phyloP scores from a whole-genome alignment of 2,113 vertebrate genomes.

The Pedionomus torquatus region DNA sequence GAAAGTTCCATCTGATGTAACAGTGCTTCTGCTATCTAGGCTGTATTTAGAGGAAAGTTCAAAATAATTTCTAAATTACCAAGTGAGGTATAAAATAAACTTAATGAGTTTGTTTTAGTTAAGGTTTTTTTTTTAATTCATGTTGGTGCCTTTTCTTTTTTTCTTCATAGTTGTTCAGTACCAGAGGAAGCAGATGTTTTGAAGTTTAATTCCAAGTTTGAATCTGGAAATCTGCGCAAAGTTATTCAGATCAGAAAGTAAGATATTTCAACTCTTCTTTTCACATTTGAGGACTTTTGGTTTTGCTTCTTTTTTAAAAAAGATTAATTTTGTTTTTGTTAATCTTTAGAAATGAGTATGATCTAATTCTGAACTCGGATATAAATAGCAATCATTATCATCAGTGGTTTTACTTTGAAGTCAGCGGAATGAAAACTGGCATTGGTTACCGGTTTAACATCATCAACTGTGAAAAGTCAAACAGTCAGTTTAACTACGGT shows the following conservation, averaged over 20 bases:
- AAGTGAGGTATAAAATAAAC: not conserved
- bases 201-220: constrained; percentile 98
- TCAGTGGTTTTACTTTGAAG: constrained; percentile 99
- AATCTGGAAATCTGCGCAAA: constrained; percentile 97
- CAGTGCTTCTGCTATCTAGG: not conserved
- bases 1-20: not conserved
- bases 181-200: constrained; percentile 88
- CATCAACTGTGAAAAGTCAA: constrained; percentile 98
- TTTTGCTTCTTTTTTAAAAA: constrained; percentile 15
- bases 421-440: constrained; percentile 91
- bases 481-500: constrained; percentile 99
- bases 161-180: constrained; percentile 76
- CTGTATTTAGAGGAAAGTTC: not conserved
- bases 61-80: not conserved
- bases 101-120: not conserved
- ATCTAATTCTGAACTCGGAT: constrained; percentile 96
- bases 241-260: constrained; percentile 97
- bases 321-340: constrained; percentile 42
- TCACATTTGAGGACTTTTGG: not conserved
- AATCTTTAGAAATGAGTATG: constrained; percentile 90
- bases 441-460: constrained; percentile 94
- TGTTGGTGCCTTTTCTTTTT: not conserved
- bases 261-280: constrained; percentile 58
- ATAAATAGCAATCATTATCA: constrained; percentile 99
- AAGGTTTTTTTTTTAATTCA: not conserved